Evolutionary conservation across 2,113 vertebrate species (phyloP).

Genomic region (Echinops telfairi): DNA sequence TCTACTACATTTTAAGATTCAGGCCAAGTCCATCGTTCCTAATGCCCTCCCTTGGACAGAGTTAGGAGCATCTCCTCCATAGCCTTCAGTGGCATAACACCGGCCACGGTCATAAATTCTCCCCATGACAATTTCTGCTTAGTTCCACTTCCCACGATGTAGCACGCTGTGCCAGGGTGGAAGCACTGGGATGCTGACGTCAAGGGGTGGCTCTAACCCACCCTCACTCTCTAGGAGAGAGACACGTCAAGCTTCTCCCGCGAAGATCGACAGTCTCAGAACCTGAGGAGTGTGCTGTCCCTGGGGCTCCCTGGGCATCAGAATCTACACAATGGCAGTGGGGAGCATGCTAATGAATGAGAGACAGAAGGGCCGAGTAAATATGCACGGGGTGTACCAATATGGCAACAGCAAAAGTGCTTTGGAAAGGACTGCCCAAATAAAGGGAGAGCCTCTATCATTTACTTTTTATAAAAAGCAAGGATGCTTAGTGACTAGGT

Average conservation of each 20-base stretch:
- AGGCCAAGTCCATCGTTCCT: fast-evolving
- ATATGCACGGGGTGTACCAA: not conserved
- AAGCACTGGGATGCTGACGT: too few species aligned
- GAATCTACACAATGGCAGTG: too few species aligned
- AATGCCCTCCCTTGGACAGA: fast-evolving
- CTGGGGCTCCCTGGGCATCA: too few species aligned
- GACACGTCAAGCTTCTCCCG: too few species aligned
- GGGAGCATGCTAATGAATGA: too few species aligned
- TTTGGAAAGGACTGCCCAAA: not conserved
- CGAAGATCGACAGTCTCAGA: too few species aligned
- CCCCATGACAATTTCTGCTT: not conserved
- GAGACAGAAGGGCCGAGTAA: fast-evolving
- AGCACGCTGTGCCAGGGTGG: too few species aligned
- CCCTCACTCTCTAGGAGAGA: too few species aligned
- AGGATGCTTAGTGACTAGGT: not conserved
- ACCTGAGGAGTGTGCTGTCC: too few species aligned
- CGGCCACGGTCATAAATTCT: too few species aligned
- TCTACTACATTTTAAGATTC: not conserved
- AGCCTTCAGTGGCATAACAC: too few species aligned
- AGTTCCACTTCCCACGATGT: not conserved
- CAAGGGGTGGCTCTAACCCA: too few species aligned
- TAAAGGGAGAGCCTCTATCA: not conserved
- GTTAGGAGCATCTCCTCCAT: fast-evolving
- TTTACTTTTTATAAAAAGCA: not conserved
- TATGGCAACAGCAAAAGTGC: not conserved